A percentile compares a stretch with the other conserved stretches of the same genome.
Evolutionary conservation across 2,888 invertebrate species (phyloP).

Genomic region (Caenorhabditis doughertyi): DNA sequence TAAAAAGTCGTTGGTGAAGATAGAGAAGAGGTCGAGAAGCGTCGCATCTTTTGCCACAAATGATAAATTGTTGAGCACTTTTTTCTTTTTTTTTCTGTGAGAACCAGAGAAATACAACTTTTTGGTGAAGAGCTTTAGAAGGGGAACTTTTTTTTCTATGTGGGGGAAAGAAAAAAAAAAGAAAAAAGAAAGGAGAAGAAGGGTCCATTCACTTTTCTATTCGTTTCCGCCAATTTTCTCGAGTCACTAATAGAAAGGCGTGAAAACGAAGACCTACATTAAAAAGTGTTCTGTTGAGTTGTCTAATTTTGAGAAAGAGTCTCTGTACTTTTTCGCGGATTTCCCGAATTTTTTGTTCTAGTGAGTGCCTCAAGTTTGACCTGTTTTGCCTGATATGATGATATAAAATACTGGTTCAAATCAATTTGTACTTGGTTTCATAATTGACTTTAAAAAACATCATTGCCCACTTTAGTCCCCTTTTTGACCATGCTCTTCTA

Average conservation of each 20-base stretch:
- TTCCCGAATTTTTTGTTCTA: background rate
- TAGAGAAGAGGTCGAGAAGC: conserved; percentile 50
- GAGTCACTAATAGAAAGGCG: conserved; percentile 36
- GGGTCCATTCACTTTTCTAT: conserved; percentile 37
- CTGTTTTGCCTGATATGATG: too few species aligned
- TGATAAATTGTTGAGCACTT: conserved; percentile 63
- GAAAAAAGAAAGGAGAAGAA: conserved; percentile 1
- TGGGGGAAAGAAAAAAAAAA: conserved; percentile 10
- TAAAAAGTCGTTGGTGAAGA: conserved; percentile 47
- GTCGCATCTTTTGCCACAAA: conserved; percentile 58
- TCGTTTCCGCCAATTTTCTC: conserved; percentile 54
- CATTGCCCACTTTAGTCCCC: too few species aligned
- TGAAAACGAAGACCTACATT: conserved; percentile 21
- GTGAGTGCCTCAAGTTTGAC: too few species aligned
- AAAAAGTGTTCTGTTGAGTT: background rate
- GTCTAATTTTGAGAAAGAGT: background rate
- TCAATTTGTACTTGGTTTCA: too few species aligned
- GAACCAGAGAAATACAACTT: conserved; percentile 39
- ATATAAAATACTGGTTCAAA: too few species aligned
- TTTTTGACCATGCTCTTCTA: too few species aligned
- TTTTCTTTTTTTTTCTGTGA: conserved; percentile 22
- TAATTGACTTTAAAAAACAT: too few species aligned
- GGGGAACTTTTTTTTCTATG: conserved; percentile 20
- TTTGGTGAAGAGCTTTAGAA: conserved; percentile 36
- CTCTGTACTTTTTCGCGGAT: background rate